Evolutionary conservation across 2,888 invertebrate species (phyloP).

Genomic region (Sinelater perroti): DNA sequence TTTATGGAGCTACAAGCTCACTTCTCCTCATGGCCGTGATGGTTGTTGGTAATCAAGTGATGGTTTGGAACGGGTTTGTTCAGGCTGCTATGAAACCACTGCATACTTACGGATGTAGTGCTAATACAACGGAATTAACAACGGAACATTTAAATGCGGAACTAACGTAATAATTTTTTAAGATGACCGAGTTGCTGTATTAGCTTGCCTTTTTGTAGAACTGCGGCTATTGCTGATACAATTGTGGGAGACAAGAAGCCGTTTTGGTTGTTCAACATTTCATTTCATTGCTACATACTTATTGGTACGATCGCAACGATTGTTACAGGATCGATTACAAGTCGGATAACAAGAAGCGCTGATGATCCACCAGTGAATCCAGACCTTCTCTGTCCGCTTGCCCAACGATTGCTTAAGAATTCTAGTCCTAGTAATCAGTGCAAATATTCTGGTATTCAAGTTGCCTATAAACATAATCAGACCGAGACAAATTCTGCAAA

Average conservation of each 20-base stretch:
- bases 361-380: constrained; percentile 67
- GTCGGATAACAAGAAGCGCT: constrained; percentile 63
- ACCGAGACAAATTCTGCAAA: too few relatives aligned
- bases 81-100: too few relatives aligned
- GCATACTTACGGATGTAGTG: too few relatives aligned
- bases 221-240: not conserved
- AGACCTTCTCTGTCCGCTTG: constrained; percentile 65
- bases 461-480: too few relatives aligned
- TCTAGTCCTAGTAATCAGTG: not conserved
- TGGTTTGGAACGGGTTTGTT: not conserved
- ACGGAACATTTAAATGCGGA: too few relatives aligned
- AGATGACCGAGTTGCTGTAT: too few relatives aligned
- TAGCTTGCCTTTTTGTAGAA: not conserved
- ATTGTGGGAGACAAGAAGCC: not conserved
- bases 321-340: constrained; percentile 69
- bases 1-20: not conserved
- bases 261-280: constrained; percentile 59
- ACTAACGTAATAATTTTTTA: too few relatives aligned
- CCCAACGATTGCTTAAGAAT: not conserved
- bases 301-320: constrained; percentile 69
- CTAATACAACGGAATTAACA: too few relatives aligned
- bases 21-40: not conserved
- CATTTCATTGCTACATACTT: constrained; percentile 75
- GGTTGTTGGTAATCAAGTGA: not conserved
- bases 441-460: too few relatives aligned